Evolutionary conservation across 2,888 invertebrate genomes (phyloP).

Genomic region (Eilema caniola): DNA sequence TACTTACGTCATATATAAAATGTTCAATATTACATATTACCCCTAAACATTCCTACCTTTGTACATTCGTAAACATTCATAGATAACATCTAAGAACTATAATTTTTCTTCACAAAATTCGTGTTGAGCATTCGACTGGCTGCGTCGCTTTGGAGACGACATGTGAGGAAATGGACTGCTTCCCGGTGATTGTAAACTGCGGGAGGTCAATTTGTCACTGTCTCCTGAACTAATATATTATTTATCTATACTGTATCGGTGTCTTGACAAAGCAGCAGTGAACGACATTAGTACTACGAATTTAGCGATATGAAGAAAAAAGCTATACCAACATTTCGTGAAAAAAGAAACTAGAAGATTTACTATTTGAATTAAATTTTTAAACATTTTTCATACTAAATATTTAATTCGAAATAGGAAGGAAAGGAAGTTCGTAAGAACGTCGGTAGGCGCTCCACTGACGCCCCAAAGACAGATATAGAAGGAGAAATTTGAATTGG

Average conservation of each 20-base stretch:
- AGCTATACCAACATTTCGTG: neutral
- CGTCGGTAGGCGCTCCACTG: too few relatives aligned
- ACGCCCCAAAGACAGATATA: too few relatives aligned
- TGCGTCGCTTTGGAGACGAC: neutral
- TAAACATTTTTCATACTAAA: too few relatives aligned
- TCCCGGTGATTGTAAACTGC: conserved; percentile 21
- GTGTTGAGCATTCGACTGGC: neutral
- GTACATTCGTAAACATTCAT: neutral
- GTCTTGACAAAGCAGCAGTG: conserved; percentile 10
- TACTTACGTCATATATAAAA: too few relatives aligned
- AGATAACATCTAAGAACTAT: neutral
- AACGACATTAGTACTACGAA: neutral
- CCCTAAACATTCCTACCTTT: neutral
- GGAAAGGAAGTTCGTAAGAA: too few relatives aligned
- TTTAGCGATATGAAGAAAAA: neutral
- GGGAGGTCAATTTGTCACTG: conserved; percentile 27
- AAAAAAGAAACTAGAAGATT: neutral
- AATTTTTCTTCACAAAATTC: neutral
- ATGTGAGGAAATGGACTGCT: conserved; percentile 9
- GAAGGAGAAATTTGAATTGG: too few relatives aligned
- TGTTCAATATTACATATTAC: neutral
- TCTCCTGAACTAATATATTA: conserved; percentile 15
- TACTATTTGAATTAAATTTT: too few relatives aligned
- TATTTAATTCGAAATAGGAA: too few relatives aligned
- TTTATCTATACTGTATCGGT: neutral